phyloP scores from a whole-genome alignment of 2,113 vertebrate genomes.

The Etheostoma cragini region DNA sequence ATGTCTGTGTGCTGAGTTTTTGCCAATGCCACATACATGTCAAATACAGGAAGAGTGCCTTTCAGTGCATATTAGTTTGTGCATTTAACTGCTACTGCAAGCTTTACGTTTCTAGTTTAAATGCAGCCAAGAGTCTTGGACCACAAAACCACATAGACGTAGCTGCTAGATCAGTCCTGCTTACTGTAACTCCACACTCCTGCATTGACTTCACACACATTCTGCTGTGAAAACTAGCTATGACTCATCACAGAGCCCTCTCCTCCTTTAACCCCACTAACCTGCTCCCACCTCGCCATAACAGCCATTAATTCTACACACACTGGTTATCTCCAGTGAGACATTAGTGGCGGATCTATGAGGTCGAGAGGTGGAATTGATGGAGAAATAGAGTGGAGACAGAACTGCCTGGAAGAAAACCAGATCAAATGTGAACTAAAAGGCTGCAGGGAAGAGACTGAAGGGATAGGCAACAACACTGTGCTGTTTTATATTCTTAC shows the following conservation, averaged over 20 bases:
- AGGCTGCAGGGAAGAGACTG: not conserved
- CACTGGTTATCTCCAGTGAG: conserved; percentile 40
- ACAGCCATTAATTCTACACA: conserved; percentile 50
- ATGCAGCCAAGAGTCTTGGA: not conserved
- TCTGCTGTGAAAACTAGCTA: conserved; percentile 26
- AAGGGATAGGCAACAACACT: not conserved
- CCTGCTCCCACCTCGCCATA: conserved; percentile 31
- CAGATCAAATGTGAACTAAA: not conserved
- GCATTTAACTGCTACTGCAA: not conserved
- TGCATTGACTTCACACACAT: conserved; percentile 15
- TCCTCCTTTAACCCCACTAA: conserved; percentile 25
- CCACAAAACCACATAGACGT: not conserved
- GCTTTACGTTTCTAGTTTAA: conserved; percentile 17
- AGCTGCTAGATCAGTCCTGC: conserved; percentile 15
- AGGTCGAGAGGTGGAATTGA: conserved; percentile 63
- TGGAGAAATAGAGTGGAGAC: conserved; percentile 29
- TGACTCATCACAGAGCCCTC: conserved; percentile 61
- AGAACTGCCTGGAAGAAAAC: conserved; percentile 6
- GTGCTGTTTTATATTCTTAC: conserved; percentile 16
- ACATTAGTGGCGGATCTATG: conserved; percentile 58
- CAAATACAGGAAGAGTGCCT: conserved; percentile 18
- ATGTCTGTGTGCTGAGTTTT: conserved; percentile 25
- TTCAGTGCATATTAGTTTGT: not conserved
- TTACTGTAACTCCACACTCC: conserved; percentile 7
- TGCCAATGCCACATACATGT: not conserved